Base-by-base conservation (phyloP, 2,888 invertebrate species). In the Macropis europaea region DNA sequence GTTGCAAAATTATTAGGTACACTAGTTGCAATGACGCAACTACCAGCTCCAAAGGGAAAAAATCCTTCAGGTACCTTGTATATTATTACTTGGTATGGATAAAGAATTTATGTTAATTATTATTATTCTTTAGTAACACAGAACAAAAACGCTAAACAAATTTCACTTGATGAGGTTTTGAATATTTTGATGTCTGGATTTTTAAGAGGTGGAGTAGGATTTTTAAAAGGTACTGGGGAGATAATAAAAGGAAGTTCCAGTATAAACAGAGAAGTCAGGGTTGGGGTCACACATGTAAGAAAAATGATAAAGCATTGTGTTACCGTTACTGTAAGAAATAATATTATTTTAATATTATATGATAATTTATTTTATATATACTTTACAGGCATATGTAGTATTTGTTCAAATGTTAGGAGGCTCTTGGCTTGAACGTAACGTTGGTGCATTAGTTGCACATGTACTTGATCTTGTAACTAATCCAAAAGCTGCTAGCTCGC, bases 171-270 rank as follows among this genome's bases (percentile, higher is more conserved):
- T 73, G 99, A 99, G 90, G 97, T 97, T 0, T 91, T 99, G 66
- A 95, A 95, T 78, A 93, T 99, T 69, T 90, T 99, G 77, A 96
- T 98, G 94, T 95, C 97, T 0, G 99, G 98, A 7, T 99, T 99
- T 91, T 90, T 99, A 3, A 92, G 97, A 69, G 99, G 99, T 0
- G 98, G 99, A 11, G 96, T 95, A 1, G 96, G 97, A 0, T 98
- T 99, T 89, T 91, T 99, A 22, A 98, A 98, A 90, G 97, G 97
- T 17, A 95, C 96, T 11, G 95, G 95, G 0, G 98, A 99, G 91
- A 98, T 98, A 87, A 98, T 99, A 79, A 98, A 98, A 91, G 97
- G 98, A 3, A 96, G 96, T 77, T 96, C 97, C 0, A 95, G 96
- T 6, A 96, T 99, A 0, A 98, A 97, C 89, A 92, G 98, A 73